Conservation (phyloP, 2,113 vertebrate genomes). For the Fukomys damarensis region DNA sequence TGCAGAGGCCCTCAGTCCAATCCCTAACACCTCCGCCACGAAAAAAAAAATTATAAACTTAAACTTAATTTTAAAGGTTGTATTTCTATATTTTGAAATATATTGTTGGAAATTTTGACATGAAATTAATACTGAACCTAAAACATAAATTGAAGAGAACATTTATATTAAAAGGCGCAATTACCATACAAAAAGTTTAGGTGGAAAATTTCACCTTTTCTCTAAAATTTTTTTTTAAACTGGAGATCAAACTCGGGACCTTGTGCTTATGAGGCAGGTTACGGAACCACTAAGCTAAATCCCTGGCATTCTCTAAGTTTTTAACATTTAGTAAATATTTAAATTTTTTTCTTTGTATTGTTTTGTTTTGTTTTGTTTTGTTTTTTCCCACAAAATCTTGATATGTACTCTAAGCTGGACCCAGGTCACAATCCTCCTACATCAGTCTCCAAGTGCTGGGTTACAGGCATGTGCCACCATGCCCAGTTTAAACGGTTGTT, state of each 20-base stretch:
- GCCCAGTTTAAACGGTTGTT: not conserved
- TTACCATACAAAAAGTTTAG: slow-evolving; percentile 5
- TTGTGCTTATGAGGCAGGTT: too few species aligned
- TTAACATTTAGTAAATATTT: slow-evolving; percentile 37
- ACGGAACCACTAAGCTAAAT: too few species aligned
- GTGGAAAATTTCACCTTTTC: not conserved
- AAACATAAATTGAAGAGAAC: not conserved
- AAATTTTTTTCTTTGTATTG: not conserved
- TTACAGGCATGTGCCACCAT: too few species aligned
- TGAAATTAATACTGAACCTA: slow-evolving; percentile 1
- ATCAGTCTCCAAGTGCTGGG: not conserved
- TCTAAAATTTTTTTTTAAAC: too few species aligned
- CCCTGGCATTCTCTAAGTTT: slow-evolving; percentile 26
- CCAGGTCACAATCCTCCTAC: not conserved
- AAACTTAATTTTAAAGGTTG: slow-evolving; percentile 40
- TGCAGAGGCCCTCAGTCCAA: not conserved
- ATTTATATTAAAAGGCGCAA: slow-evolving; percentile 44
- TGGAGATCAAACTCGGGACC: too few species aligned
- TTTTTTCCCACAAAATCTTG: not conserved
- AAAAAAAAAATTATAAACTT: not conserved
- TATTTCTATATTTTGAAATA: slow-evolving; percentile 11
- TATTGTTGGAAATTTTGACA: slow-evolving; percentile 22
- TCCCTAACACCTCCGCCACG: not conserved
- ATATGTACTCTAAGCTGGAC: not conserved
- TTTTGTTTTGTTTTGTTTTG: not conserved